Conservation (phyloP, 2,888 invertebrate species). For the Drosophila kanekoi region DNA sequence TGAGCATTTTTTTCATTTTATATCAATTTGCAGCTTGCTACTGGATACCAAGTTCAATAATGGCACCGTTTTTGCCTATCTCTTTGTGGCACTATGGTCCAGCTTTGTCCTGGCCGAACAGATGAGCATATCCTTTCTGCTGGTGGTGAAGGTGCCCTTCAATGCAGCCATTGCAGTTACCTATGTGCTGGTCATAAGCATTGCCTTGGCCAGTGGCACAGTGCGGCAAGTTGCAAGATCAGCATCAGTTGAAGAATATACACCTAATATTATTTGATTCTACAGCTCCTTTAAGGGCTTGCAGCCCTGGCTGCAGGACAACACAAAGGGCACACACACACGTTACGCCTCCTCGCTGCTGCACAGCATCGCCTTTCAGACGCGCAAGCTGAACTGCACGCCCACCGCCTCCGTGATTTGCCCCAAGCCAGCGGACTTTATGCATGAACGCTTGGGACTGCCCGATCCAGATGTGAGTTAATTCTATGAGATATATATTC, state of each 20-base stretch:
- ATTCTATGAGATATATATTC: conserved; percentile 85
- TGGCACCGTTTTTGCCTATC: conserved; percentile 87
- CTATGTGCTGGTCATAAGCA: conserved; percentile 90
- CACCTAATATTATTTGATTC: background rate
- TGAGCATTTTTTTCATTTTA: background rate
- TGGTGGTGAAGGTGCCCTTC: conserved; percentile 92
- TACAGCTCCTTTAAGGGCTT: conserved; percentile 91
- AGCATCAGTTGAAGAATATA: no score
- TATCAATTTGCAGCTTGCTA: conserved; percentile 70
- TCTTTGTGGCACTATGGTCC: conserved; percentile 92
- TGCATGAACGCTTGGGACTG: conserved; percentile 84
- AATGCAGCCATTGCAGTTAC: conserved; percentile 92
- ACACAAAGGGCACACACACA: conserved; percentile 92
- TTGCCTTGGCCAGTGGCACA: conserved; percentile 91
- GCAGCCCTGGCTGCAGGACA: conserved; percentile 92
- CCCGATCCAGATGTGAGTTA: conserved; percentile 84
- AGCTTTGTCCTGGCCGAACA: conserved; percentile 95
- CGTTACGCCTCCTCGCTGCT: conserved; percentile 92
- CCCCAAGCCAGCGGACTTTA: conserved; percentile 84
- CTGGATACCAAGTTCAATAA: conserved; percentile 82
- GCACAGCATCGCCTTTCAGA: conserved; percentile 90
- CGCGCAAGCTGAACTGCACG: conserved; percentile 86
- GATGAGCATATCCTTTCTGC: conserved; percentile 91
- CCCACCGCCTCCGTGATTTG: conserved; percentile 84
- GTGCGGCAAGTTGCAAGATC: conserved; percentile 87